Percentiles rank a stretch among this genome's conserved stretches.
Evolutionary conservation across 2,113 vertebrate genomes (phyloP).

Genomic region (Typhlomys cinereus): DNA sequence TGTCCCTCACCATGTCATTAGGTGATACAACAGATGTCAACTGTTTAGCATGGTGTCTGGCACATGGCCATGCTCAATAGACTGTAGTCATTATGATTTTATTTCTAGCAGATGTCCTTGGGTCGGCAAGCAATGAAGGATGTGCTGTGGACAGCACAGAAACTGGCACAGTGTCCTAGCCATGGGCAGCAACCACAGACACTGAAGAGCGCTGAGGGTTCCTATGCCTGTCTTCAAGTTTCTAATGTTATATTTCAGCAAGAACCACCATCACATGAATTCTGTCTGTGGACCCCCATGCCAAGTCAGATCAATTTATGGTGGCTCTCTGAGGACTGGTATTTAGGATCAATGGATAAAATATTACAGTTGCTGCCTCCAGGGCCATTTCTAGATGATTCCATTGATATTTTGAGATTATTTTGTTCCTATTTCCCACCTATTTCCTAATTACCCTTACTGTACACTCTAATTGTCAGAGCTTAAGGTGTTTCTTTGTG

Average conservation of each 20-base stretch:
- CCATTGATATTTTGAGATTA: not conserved
- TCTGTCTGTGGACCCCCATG: not conserved
- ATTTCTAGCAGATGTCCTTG: slow-evolving; percentile 8
- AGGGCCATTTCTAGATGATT: not conserved
- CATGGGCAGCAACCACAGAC: not conserved
- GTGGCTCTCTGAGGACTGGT: not conserved
- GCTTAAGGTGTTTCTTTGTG: not conserved
- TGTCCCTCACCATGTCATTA: not conserved
- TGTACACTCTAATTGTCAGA: not conserved
- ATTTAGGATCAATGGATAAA: not conserved
- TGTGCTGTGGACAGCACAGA: not conserved
- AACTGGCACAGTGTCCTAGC: not conserved
- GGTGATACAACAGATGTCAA: not conserved
- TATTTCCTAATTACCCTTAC: not conserved
- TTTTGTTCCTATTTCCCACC: too few relatives aligned
- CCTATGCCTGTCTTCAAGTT: slow-evolving; percentile 10
- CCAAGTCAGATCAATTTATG: not conserved
- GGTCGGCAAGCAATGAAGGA: not conserved
- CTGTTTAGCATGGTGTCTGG: slow-evolving; percentile 3
- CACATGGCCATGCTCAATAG: not conserved
- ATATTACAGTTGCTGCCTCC: not conserved
- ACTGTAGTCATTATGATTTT: slow-evolving; percentile 17
- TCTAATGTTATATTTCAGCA: not conserved
- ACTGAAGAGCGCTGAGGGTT: not conserved
- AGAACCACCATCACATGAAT: not conserved